Conservation (phyloP, 2,797 vertebrate genomes). For the Cryptoprocta ferox region DNA sequence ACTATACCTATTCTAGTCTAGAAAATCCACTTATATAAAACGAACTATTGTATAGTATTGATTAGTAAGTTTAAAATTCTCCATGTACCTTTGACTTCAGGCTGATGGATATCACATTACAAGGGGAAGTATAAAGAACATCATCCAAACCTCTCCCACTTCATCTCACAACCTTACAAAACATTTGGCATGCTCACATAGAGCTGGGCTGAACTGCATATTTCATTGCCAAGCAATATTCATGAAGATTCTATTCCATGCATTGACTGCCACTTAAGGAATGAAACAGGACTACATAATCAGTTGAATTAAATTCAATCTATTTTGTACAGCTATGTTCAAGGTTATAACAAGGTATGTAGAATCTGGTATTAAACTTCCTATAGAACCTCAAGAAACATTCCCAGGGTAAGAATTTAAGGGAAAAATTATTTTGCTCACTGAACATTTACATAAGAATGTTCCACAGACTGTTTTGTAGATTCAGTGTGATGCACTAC, state of each 20-base stretch:
- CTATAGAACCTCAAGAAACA: slow-evolving; percentile 9
- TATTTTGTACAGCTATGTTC: slow-evolving; percentile 33
- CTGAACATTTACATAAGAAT: background rate
- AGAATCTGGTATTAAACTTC: slow-evolving; percentile 41
- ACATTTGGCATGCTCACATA: slow-evolving; percentile 45
- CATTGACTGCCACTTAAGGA: slow-evolving; percentile 60
- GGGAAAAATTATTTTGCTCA: slow-evolving; percentile 33
- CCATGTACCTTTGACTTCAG: slow-evolving; percentile 12
- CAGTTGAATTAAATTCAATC: slow-evolving; percentile 53
- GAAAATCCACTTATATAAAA: background rate
- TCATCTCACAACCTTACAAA: slow-evolving; percentile 50
- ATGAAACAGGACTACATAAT: slow-evolving; percentile 62
- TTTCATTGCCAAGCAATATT: slow-evolving; percentile 61
- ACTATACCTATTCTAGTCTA: slow-evolving; percentile 4
- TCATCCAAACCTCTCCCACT: slow-evolving; percentile 8
- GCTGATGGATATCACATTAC: slow-evolving; percentile 40
- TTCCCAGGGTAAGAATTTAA: slow-evolving; percentile 11
- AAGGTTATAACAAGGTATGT: slow-evolving; percentile 57
- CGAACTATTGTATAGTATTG: background rate
- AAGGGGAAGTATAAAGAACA: background rate
- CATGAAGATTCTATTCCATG: slow-evolving; percentile 49
- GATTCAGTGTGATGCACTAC: slow-evolving; percentile 49
- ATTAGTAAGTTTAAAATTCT: slow-evolving; percentile 55
- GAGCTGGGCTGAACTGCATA: slow-evolving; percentile 3
- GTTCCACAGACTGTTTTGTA: slow-evolving; percentile 7